Evolutionary conservation across 2,797 vertebrate species (phyloP).

Genomic region (Channa striata): DNA sequence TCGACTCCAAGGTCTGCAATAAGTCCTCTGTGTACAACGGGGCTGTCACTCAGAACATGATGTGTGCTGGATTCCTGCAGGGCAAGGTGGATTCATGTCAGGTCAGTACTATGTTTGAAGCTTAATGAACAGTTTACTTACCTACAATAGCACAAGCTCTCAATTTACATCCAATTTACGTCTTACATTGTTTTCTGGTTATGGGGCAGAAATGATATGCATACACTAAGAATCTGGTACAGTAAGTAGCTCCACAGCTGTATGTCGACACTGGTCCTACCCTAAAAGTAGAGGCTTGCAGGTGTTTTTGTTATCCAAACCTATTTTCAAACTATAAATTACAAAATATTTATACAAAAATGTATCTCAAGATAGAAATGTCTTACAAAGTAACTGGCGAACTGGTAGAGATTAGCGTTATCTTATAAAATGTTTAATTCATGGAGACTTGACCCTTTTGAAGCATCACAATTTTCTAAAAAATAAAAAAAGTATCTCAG

Average conservation of each 20-base stretch:
- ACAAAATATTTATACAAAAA: background rate
- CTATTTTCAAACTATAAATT: background rate
- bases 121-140: background rate
- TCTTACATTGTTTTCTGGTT: constrained; percentile 5
- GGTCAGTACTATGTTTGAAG: constrained; percentile 77
- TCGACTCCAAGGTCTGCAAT: constrained; percentile 91
- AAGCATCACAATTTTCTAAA: background rate
- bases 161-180: constrained; percentile 40
- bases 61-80: constrained; percentile 96
- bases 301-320: constrained; percentile 9
- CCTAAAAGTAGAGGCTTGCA: constrained; percentile 25
- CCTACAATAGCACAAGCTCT: constrained; percentile 32
- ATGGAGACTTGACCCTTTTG: too few species aligned
- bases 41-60: constrained; percentile 89
- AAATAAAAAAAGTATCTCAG: background rate
- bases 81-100: constrained; percentile 95
- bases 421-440: too few species aligned
- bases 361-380: background rate
- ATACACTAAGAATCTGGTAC: constrained; percentile 12
- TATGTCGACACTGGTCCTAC: background rate
- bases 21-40: constrained; percentile 90
- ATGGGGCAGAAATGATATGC: constrained; percentile 11
- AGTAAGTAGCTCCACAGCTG: constrained; percentile 2
- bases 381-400: background rate
- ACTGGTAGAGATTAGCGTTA: too few species aligned